phyloP scores from a whole-genome alignment of 2,888 invertebrate species.

The Chrysomela aeneicollis region DNA sequence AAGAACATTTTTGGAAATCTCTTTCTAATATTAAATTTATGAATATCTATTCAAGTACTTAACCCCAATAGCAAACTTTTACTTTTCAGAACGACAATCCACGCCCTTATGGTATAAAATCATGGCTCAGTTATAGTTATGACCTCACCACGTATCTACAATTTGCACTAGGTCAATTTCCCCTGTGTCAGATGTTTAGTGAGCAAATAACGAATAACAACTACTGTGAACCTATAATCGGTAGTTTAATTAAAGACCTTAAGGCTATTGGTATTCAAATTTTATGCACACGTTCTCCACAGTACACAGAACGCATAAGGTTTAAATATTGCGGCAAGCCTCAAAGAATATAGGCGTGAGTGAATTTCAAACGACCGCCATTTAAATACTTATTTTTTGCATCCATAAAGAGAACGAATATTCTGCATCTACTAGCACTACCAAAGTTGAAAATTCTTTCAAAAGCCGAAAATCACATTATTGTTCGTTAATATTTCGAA shows the following conservation, averaged over 20 bases:
- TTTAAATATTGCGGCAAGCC: slow-evolving; percentile 29
- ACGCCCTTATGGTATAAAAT: slow-evolving; percentile 9
- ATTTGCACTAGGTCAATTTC: slow-evolving; percentile 32
- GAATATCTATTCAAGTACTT: background rate
- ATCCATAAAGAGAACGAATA: slow-evolving; percentile 8
- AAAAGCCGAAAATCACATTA: too few relatives aligned
- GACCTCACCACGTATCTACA: slow-evolving; percentile 27
- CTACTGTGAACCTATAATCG: slow-evolving; percentile 35
- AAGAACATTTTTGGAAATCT: too few relatives aligned
- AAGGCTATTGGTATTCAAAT: slow-evolving; percentile 35
- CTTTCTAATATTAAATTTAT: too few relatives aligned
- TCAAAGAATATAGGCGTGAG: slow-evolving; percentile 33
- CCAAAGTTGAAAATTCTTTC: background rate
- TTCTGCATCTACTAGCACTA: slow-evolving; percentile 1
- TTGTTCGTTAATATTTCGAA: too few relatives aligned
- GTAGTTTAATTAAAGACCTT: slow-evolving; percentile 36
- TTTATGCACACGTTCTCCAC: slow-evolving; percentile 35
- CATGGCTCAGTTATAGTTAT: slow-evolving; percentile 18
- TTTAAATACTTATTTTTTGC: slow-evolving; percentile 26
- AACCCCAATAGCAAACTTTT: background rate
- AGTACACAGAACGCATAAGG: slow-evolving; percentile 22
- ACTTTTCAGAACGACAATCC: background rate
- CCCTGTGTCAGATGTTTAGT: slow-evolving; percentile 30
- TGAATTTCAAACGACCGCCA: slow-evolving; percentile 25
- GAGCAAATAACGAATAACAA: slow-evolving; percentile 26